phyloP scores from a whole-genome alignment of 2,113 vertebrate species.

The Aptenodytes forsteri region DNA sequence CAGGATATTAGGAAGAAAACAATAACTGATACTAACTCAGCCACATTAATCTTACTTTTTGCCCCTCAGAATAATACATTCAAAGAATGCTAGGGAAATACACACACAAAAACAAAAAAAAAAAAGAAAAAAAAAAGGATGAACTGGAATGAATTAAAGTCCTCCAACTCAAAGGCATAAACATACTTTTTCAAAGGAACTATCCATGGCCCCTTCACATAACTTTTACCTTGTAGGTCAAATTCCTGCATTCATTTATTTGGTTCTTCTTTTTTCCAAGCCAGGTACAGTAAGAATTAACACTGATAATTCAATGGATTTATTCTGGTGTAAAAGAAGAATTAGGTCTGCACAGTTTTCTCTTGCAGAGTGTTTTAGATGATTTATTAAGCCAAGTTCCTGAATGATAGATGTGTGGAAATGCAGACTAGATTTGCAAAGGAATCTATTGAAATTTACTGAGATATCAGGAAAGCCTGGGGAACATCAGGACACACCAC shows the following conservation, averaged over 20 bases:
- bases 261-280: not conserved
- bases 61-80: not conserved
- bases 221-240: not conserved
- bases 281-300: not conserved
- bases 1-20: constrained; percentile 34
- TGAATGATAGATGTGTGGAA: not conserved
- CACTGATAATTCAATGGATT: not conserved
- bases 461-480: not conserved
- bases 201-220: not conserved
- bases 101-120: not conserved
- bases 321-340: not conserved
- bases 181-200: not conserved
- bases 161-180: not conserved
- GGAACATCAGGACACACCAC: not conserved
- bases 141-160: not conserved
- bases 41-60: not conserved
- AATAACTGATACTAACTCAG: constrained; percentile 1
- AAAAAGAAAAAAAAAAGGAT: not conserved
- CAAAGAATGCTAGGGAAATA: not conserved
- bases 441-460: not conserved
- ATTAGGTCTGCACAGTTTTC: not conserved
- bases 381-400: not conserved
- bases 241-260: not conserved
- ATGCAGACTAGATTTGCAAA: not conserved
- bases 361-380: not conserved